A percentile compares a stretch with the other conserved stretches of the same genome.
Evolutionary conservation across 2,888 invertebrate genomes (phyloP).

Genomic region (Clunio marinus): DNA sequence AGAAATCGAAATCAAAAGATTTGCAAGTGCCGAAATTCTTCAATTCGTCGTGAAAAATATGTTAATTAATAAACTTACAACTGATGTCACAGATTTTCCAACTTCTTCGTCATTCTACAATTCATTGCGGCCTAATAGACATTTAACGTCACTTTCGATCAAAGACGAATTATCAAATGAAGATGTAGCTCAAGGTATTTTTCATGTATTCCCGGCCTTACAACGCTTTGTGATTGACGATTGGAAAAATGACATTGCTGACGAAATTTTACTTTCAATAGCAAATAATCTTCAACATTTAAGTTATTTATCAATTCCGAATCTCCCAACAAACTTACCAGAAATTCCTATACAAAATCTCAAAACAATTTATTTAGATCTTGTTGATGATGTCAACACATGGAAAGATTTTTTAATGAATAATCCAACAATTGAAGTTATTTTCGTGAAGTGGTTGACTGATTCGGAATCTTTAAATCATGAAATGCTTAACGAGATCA

Average conservation of each 20-base stretch:
- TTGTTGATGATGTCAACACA: background rate
- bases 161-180: background rate
- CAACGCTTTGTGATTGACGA: background rate
- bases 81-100: background rate
- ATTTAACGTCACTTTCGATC: background rate
- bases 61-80: background rate
- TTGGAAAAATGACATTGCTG: background rate
- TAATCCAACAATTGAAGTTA: background rate
- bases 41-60: background rate
- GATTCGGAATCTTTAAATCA: background rate
- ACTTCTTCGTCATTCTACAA: background rate
- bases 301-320: background rate
- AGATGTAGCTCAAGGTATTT: background rate
- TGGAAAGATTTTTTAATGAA: background rate
- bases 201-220: background rate
- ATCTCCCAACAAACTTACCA: background rate
- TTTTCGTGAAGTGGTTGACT: conserved; percentile 1
- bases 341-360: background rate
- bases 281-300: background rate
- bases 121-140: background rate
- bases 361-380: background rate
- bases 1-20: background rate
- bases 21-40: background rate
- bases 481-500: background rate
- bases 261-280: background rate